Conservation (phyloP, 2,113 vertebrate genomes). For the Esox niger region DNA sequence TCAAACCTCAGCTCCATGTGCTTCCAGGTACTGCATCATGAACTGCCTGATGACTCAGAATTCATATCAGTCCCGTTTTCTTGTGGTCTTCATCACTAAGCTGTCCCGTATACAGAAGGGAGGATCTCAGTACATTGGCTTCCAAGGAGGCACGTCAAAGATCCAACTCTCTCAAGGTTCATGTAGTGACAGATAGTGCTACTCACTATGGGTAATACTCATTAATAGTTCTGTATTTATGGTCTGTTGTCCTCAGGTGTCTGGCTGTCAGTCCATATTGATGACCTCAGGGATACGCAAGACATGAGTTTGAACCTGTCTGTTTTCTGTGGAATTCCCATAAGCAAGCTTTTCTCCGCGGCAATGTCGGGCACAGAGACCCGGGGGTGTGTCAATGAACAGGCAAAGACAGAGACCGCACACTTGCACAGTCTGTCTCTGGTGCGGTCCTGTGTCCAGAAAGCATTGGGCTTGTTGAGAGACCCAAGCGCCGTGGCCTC, state of each 20-base stretch:
- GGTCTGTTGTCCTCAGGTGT: constrained; percentile 45
- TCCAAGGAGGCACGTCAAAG: constrained; percentile 69
- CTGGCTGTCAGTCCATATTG: constrained; percentile 71
- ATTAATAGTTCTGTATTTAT: rapidly evolving
- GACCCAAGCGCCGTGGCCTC: constrained; percentile 39
- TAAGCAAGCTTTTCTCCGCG: constrained; percentile 63
- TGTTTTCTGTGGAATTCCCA: constrained; percentile 62
- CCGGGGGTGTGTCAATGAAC: neutral
- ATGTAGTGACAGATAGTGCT: neutral
- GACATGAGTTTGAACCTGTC: constrained; percentile 70
- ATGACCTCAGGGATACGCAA: constrained; percentile 70
- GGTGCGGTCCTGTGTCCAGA: constrained; percentile 69
- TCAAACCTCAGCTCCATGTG: neutral
- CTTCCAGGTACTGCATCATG: constrained; percentile 70
- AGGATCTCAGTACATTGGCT: constrained; percentile 68
- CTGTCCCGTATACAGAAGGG: constrained; percentile 61
- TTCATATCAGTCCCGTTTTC: constrained; percentile 40
- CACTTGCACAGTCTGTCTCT: constrained; percentile 60
- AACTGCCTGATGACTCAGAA: constrained; percentile 59
- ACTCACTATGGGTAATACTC: too few relatives aligned
- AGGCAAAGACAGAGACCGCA: constrained; percentile 35
- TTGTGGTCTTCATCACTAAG: constrained; percentile 70
- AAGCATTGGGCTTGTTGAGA: constrained; percentile 65
- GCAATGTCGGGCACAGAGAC: neutral
- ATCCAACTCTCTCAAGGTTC: too few relatives aligned